Evolutionary conservation across 2,797 vertebrate species (phyloP), one percentile per base, ranked within the genome.

Genomic region (Sphaeramia orbicularis): DNA sequence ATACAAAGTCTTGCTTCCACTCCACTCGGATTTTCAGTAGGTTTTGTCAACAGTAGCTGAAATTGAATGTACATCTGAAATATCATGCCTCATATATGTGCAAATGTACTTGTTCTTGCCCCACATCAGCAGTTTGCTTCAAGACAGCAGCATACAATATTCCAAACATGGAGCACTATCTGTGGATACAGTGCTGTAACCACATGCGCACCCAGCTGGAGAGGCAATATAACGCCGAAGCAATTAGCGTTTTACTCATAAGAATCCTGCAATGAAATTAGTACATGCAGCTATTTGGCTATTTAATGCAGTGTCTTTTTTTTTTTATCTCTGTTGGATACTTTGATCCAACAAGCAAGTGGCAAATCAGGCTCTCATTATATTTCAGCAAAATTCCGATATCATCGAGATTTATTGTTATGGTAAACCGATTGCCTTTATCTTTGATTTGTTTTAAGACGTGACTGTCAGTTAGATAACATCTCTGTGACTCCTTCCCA

Each of bases 341-440:
- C 51, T 81, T 62, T 73, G 45, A 73, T 65, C 21, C 52, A 40
- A 14, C 16, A 37, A 66, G 44, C 41, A 60, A 73, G 53, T 44
- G 35, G 35, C 44, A 56, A 67, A 69, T 44, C 65, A 68, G 55
- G 74, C 72, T 61, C 63, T 74, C 59, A 60, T 83, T 78, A 70
- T n/a, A 10, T 78, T 62, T 55, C 21, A 24, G 40, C 45, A 64
- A 78, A 82, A 63, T 68, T n/a, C 32, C 61, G 71, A 63, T 74
- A 67, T 52, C 18, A 36, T 47, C 36, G 55, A 49, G 21, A 63
- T 49, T 0, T 49, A 55, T 60, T 56, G 24, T 18, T 2, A 43
- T 1, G 41, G 12, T 21, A 40, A 45, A 32, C n/a, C 24, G 38
- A 54, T 52, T 42, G 15, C 12, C 67, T 78, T 70, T 56, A 61